These are phyloP conservation scores for Dicaeum eximium DNA, from an alignment of 2,113 vertebrate species.

Conservation along the genomic window DNA sequence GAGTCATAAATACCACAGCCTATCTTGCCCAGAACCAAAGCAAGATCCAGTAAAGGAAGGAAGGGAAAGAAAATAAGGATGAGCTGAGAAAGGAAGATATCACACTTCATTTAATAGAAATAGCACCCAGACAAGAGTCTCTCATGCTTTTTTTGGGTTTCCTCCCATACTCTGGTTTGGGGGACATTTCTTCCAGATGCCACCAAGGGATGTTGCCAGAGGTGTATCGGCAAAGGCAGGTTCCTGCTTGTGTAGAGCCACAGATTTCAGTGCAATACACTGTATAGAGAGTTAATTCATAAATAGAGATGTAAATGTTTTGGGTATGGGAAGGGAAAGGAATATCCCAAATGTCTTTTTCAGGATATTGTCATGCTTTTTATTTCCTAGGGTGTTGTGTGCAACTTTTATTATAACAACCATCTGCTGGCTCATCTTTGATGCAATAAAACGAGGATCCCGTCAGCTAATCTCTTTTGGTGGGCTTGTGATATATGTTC, in stretches of 20 bases:
- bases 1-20: background rate
- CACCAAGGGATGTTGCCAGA: background rate
- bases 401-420: conserved; percentile 25
- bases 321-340: background rate
- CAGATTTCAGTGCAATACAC: background rate
- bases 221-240: background rate
- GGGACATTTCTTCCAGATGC: background rate
- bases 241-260: background rate
- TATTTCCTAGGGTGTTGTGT: conserved; percentile 69
- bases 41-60: background rate
- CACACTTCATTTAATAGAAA: background rate
- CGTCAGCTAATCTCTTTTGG: conserved; percentile 81
- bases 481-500: conserved; percentile 77
- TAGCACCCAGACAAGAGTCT: background rate
- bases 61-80: background rate
- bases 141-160: background rate
- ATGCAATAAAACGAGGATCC: conserved; percentile 75
- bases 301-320: background rate
- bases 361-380: background rate
- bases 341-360: background rate
- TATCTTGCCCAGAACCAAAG: background rate
- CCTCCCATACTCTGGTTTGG: background rate
- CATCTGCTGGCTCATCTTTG: conserved; percentile 80
- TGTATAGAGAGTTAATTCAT: background rate
- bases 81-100: background rate